Percentiles rank a stretch among this genome's conserved stretches.
Evolutionary conservation across 2,797 vertebrate species (phyloP).

Genomic region (Microctenopoma steveboyesi): DNA sequence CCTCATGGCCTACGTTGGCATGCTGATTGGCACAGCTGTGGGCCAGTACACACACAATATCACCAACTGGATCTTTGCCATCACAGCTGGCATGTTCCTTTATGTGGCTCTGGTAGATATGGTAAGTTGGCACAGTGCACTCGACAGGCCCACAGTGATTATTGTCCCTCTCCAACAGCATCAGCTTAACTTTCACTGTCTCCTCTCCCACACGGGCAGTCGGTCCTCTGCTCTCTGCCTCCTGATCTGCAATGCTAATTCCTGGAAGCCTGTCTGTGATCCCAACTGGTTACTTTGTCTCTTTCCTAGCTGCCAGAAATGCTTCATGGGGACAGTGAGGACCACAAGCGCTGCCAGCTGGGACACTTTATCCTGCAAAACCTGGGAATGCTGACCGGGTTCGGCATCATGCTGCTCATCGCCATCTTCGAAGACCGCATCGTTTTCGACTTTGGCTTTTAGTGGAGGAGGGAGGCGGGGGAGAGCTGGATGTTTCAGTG

Average conservation of each 20-base stretch:
- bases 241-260: conserved; percentile 29
- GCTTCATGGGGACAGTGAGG: conserved; percentile 96
- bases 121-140: conserved; percentile 77
- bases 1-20: conserved; percentile 96
- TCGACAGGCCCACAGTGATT: conserved; percentile 20
- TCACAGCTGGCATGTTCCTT: conserved; percentile 99
- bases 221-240: not conserved
- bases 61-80: conserved; percentile 97
- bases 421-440: conserved; percentile 98
- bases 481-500: conserved; percentile 38
- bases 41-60: conserved; percentile 95
- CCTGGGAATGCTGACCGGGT: conserved; percentile 93
- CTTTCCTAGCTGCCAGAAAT: conserved; percentile 93
- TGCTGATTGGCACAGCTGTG: conserved; percentile 95
- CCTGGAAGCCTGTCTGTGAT: conserved; percentile 24
- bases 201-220: conserved; percentile 16
- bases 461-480: conserved; percentile 53
- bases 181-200: conserved; percentile 24
- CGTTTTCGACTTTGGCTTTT: conserved; percentile 92
- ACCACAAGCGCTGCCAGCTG: conserved; percentile 92
- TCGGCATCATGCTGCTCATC: conserved; percentile 97
- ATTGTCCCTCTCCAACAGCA: conserved; percentile 8
- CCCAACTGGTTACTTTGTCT: conserved; percentile 27
- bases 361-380: conserved; percentile 97
- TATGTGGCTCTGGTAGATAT: conserved; percentile 98